A percentile compares a stretch with the other conserved stretches of the same genome.
Evolutionary conservation across 2,113 vertebrate species (phyloP).

Genomic region (Ciconia stormi): DNA sequence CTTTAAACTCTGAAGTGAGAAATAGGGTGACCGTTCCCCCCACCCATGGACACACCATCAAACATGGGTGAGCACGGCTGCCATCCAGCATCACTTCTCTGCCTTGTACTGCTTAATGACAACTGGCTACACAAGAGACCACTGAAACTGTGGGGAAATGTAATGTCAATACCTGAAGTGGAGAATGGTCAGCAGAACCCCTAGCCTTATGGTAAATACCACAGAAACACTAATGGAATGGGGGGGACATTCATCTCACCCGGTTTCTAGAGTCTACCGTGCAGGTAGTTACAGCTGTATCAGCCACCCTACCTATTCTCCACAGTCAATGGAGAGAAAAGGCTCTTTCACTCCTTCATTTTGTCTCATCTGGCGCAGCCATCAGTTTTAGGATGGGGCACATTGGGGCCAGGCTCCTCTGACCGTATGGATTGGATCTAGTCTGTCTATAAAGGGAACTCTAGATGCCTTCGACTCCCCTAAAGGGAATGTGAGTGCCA

Average conservation of each 20-base stretch:
- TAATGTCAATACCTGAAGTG: background rate
- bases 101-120: background rate
- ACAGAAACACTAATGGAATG: background rate
- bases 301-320: background rate
- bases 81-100: background rate
- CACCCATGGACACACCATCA: background rate
- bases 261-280: fast-evolving
- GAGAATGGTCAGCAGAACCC: background rate
- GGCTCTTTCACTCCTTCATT: background rate
- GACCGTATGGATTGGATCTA: background rate
- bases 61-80: background rate
- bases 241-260: background rate
- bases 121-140: background rate
- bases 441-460: background rate
- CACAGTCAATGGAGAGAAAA: background rate
- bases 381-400: background rate
- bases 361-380: background rate
- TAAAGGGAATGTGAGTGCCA: too few species aligned
- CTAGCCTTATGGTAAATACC: background rate
- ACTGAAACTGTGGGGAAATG: background rate
- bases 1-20: background rate
- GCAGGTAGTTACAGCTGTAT: background rate
- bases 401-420: background rate
- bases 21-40: background rate
- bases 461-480: background rate